Conservation (phyloP, 2,797 vertebrate genomes). For the Buphagus erythrorhynchus region DNA sequence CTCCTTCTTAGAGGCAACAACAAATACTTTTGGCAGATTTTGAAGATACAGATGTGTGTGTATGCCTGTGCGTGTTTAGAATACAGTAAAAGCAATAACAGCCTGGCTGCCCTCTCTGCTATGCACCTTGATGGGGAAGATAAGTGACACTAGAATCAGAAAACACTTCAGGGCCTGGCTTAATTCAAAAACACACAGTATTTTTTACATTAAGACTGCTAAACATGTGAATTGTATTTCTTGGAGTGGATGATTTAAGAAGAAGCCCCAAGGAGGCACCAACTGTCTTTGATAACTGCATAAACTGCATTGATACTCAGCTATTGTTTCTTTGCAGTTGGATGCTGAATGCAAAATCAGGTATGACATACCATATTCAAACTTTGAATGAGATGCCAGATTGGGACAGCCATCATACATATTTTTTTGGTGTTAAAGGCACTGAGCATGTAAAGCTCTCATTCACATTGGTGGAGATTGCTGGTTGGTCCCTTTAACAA, state of each 20-base stretch:
- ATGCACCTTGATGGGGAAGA: slow-evolving; percentile 27
- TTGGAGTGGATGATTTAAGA: not conserved
- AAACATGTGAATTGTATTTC: slow-evolving; percentile 1
- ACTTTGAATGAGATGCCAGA: not conserved
- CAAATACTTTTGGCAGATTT: slow-evolving; percentile 40
- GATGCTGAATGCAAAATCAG: not conserved
- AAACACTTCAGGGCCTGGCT: slow-evolving; percentile 14
- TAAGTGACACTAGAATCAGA: slow-evolving; percentile 28
- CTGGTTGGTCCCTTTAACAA: not conserved
- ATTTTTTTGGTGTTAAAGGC: not conserved
- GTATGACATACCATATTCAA: not conserved
- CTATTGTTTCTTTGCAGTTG: slow-evolving; percentile 1
- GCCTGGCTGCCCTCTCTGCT: not conserved
- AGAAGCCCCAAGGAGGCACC: not conserved
- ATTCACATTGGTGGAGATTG: not conserved
- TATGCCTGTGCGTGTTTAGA: not conserved
- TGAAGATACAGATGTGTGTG: slow-evolving; percentile 24
- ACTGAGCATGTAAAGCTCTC: not conserved
- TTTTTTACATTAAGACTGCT: slow-evolving; percentile 5
- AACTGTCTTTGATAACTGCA: not conserved
- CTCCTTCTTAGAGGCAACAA: slow-evolving; percentile 24
- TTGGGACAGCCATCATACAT: not conserved
- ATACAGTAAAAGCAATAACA: slow-evolving; percentile 37
- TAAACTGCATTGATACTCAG: not conserved
- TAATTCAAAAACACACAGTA: slow-evolving; percentile 11